Conservation (phyloP, 2,888 invertebrate species). For the Teinopalpus imperialis region DNA sequence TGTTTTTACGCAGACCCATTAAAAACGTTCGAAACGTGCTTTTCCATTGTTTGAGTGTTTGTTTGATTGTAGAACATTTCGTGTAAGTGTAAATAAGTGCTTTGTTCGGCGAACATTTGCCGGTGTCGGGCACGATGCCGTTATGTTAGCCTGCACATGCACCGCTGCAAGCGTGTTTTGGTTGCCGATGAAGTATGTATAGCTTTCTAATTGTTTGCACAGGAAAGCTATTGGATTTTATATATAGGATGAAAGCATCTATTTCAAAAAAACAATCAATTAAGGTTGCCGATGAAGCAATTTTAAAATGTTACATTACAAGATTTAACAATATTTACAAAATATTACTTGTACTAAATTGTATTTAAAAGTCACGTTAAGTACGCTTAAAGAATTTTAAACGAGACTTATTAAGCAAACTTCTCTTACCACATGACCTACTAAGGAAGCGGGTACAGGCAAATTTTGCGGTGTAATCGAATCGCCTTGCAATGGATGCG, state of each 20-base stretch:
- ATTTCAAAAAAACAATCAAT: slow-evolving; percentile 3
- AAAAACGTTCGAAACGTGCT: slow-evolving; percentile 18
- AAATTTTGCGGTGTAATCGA: neutral
- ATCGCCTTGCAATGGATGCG: neutral
- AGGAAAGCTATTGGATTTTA: slow-evolving; percentile 1
- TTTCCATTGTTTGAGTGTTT: slow-evolving; percentile 11
- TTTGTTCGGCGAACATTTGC: slow-evolving; percentile 7
- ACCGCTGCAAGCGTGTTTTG: slow-evolving; percentile 10
- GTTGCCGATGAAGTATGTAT: slow-evolving; percentile 19
- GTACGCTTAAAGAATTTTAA: too few relatives aligned
- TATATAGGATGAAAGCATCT: slow-evolving; percentile 6
- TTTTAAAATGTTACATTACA: neutral
- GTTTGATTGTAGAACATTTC: slow-evolving; percentile 10
- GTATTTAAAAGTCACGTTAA: too few relatives aligned
- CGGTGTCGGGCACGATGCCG: slow-evolving; percentile 1
- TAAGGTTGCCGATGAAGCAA: slow-evolving; percentile 3
- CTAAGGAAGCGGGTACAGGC: too few relatives aligned
- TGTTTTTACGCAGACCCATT: slow-evolving; percentile 11
- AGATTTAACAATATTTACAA: neutral
- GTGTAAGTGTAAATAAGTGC: slow-evolving; percentile 8
- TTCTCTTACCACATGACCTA: too few relatives aligned
- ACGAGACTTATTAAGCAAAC: too few relatives aligned
- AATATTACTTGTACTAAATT: too few relatives aligned
- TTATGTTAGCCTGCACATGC: slow-evolving; percentile 16
- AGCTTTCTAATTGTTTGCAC: slow-evolving; percentile 7